Evolutionary conservation across 2,888 invertebrate genomes (phyloP).

Genomic region (Hoplodrina ambigua): DNA sequence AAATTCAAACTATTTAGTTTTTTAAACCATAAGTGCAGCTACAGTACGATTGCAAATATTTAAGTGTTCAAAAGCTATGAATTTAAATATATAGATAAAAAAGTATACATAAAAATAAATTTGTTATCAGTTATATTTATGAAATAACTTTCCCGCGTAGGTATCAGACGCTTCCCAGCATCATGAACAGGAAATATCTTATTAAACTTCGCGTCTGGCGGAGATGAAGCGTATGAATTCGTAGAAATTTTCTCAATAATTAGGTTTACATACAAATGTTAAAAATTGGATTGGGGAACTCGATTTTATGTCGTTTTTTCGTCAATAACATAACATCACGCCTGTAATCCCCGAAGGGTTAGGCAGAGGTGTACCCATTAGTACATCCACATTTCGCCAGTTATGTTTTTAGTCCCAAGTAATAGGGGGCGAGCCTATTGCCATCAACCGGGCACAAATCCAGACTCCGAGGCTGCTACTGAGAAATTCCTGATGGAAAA

Average conservation of each 20-base stretch:
- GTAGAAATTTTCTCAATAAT: slow-evolving; percentile 65
- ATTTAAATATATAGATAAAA: too few species aligned
- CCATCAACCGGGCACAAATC: too few species aligned
- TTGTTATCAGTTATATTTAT: slow-evolving; percentile 43
- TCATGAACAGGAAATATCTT: slow-evolving; percentile 70
- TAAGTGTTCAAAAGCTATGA: neutral
- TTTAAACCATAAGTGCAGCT: neutral
- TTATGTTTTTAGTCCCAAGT: too few species aligned
- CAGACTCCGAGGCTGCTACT: too few species aligned
- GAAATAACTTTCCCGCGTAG: slow-evolving; percentile 56
- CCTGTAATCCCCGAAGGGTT: too few species aligned
- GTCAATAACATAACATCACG: too few species aligned
- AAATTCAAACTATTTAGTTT: neutral
- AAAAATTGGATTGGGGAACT: slow-evolving; percentile 42
- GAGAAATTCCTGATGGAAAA: too few species aligned
- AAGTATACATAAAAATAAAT: neutral
- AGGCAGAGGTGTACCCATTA: too few species aligned
- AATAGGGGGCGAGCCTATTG: too few species aligned
- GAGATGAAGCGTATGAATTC: slow-evolving; percentile 64
- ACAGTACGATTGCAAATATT: neutral
- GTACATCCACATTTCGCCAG: too few species aligned
- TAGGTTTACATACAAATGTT: slow-evolving; percentile 61
- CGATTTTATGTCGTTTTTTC: slow-evolving; percentile 26
- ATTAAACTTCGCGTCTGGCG: slow-evolving; percentile 67
- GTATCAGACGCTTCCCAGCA: slow-evolving; percentile 54